phyloP scores from a whole-genome alignment of 92 coral and sea anemone genomes.

The Heliopora coerulea region DNA sequence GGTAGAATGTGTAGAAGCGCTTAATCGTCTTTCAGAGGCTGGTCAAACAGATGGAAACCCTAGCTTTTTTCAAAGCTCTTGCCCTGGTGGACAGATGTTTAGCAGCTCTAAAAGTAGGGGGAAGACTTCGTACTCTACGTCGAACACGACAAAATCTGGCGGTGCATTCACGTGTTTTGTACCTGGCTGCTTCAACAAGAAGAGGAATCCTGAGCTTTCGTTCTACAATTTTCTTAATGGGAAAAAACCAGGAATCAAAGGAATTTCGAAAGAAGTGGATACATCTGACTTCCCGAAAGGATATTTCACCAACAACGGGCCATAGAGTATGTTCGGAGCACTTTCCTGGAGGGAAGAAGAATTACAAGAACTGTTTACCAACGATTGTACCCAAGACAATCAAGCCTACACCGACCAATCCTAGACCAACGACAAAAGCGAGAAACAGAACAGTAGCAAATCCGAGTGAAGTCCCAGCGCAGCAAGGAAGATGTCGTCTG shows the following conservation, averaged over 20 bases:
- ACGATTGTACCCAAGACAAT: background rate
- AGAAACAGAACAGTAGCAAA: no score
- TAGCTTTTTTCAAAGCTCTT: no score
- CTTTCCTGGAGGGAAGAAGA: background rate
- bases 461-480: no score
- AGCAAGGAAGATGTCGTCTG: no score
- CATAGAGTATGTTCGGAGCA: background rate
- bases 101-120: no score
- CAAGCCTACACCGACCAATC: background rate
- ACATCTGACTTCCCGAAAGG: background rate
- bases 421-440: conserved; percentile 6
- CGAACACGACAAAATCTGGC: background rate
- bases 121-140: no score
- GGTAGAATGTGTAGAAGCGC: no score
- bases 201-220: background rate
- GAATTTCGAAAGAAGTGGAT: background rate
- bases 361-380: background rate
- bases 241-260: background rate
- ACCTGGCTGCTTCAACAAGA: background rate
- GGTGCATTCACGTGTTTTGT: background rate
- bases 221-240: background rate
- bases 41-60: no score
- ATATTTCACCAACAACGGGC: background rate
- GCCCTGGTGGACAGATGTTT: no score
- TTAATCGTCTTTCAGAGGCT: no score